Conservation (phyloP, 1,140 invertebrate species). For the Eumeta japonica region DNA sequence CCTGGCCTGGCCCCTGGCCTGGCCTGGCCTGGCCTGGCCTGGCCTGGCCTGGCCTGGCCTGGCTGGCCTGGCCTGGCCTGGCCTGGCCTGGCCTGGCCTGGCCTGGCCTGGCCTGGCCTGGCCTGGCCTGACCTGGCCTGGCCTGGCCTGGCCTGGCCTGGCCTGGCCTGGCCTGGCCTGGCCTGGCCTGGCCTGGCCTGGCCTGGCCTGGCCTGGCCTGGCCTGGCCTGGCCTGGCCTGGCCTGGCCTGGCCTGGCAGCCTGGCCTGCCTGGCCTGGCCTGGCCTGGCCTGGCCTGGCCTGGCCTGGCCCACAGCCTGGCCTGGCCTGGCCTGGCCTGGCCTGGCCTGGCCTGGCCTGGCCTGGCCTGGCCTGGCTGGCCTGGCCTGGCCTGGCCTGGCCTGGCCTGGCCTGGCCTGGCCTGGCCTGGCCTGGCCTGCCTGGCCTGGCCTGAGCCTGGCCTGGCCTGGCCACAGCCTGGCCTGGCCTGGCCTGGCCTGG, state of each 20-base stretch:
- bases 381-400: slow-evolving; percentile 1
- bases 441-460: not conserved
- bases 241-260: too few relatives aligned
- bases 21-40: too few relatives aligned
- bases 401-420: slow-evolving; percentile 1
- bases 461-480: too few relatives aligned
- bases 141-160: slow-evolving; percentile 1
- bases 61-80: too few relatives aligned
- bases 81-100: slow-evolving; percentile 1
- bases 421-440: slow-evolving; percentile 10
- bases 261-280: too few relatives aligned
- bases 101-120: slow-evolving; percentile 13
- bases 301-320: slow-evolving; percentile 2
- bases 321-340: too few relatives aligned
- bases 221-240: slow-evolving; percentile 1
- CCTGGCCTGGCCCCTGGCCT: too few relatives aligned
- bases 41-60: slow-evolving; percentile 1
- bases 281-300: slow-evolving; percentile 1
- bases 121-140: slow-evolving; percentile 7
- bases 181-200: slow-evolving; percentile 1
- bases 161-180: slow-evolving; percentile 1
- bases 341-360: slow-evolving; percentile 3
- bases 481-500: too few relatives aligned
- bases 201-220: slow-evolving; percentile 1
- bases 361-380: slow-evolving; percentile 2